Base-by-base conservation (phyloP, 2,888 invertebrate species). In the Agriopis marginaria region DNA sequence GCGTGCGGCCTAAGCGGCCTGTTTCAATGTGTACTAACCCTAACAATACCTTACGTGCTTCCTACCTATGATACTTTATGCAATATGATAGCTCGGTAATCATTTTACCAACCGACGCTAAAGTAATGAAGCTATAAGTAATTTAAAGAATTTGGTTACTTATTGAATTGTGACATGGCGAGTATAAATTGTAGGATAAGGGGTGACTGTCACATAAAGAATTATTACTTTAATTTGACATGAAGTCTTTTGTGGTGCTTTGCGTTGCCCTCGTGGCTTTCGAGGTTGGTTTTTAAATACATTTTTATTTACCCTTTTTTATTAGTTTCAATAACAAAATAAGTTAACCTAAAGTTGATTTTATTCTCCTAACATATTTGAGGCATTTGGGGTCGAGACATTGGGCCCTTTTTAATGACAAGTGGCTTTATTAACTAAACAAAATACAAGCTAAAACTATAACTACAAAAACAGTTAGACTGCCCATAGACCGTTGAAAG, bases 201-300 rank as follows among this genome's bases (percentile, higher is more conserved):
- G 14, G 45, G 32, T 11, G 17, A 12, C 39, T 65, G 8, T 11
- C n/a, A 55, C 49, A 50, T 51, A 50, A 39, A 7, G n/a, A 63
- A 49, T 42, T n/a, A 51, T n/a, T 42, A 11, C 47, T 51, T 63
- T 63, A 62, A 54, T 44, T 62, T 3, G 64, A 60, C 63, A 76
- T 76, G 76, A 76, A 76, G 66, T 58, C 55, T 11, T 65, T 71
- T 23, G 56, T 72, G 11, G 63, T 61, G 8, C 10, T 76, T 32
- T 61, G 73, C 45, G 58, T 74, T 0, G 73, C 65, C 42, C 54
- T 62, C 14, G 70, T 71, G 53, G 67, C 70, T 49, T 11, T 72
- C 7, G 66, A 76, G 68, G 76, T 76, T 9, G 51, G 65, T 54
- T 66, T 50, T 11, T 0, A 2, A 50, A 9, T 10, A 5, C 32